Evolutionary conservation across 2,113 vertebrate species (phyloP), one percentile per base, ranked within the genome.

Genomic region (Syngnathus floridae): DNA sequence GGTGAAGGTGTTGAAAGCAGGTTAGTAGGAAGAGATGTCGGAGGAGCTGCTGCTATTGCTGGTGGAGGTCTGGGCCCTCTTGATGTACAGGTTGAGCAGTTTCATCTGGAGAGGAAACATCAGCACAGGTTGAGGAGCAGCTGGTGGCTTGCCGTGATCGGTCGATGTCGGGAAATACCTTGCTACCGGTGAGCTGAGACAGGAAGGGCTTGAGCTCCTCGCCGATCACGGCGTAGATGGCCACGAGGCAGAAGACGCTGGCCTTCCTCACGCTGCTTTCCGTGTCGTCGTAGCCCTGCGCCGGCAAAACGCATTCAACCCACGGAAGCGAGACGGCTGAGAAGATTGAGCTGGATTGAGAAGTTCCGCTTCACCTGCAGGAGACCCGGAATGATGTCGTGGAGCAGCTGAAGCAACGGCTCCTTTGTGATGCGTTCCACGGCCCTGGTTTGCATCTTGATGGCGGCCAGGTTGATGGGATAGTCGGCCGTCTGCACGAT

Each of bases 1-100:
- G 14, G 22, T 57, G 26, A 21, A 56, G 7, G 40, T 3, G 19
- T 63, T 63, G 11, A 16, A 48, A 43, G 43, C 16, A 31, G 10
- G 73, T 80, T 90, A 95, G 91, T 98, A 93, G 54, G 95, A 95
- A 74, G 95, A 97, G 81, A 97, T 93, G 75, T 98, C 95, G 2
- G 96, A 98, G 64, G 96, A 98, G 73, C 93, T 94, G 91, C 95
- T 97, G 92, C 95, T 98, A 92, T 93, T 98, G 91, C 95, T 97
- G 89, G 94, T 95, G 67, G 94, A 95, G 8, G 94, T 96, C 78
- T 98, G 96, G 12, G 95, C 96, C 73, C 95, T 89, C 88, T 96
- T 98, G 89, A 98, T 98, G 82, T 98, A 98, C 68, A 98, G 90
- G 77, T 98, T 98, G 49, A 98, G 86, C 51, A 98, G 91, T 87